These are phyloP conservation scores for Brevipalpus yothersi DNA, from an alignment of 1,140 invertebrate genomes.

Conservation along the genomic window DNA sequence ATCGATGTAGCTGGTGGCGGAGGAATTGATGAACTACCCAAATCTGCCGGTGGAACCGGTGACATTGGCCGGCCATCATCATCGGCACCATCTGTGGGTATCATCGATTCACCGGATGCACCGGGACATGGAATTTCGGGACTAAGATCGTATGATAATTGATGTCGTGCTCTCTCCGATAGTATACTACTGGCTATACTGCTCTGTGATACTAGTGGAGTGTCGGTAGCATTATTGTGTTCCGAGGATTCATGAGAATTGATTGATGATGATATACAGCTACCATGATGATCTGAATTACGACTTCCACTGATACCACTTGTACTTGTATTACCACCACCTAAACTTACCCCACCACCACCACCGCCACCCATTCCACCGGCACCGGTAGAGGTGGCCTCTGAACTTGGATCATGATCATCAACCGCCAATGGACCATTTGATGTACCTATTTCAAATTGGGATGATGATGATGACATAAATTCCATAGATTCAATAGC, in stretches of 20 bases:
- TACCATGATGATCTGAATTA: background rate
- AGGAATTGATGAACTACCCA: background rate
- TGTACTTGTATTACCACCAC: background rate
- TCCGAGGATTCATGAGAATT: background rate
- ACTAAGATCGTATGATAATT: conserved; percentile 4
- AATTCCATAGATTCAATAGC: no score
- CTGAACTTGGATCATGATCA: background rate
- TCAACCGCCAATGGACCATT: no score
- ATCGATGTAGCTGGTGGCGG: background rate
- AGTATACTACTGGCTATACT: background rate
- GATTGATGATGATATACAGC: background rate
- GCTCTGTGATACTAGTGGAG: conserved; percentile 1
- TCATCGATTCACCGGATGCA: background rate
- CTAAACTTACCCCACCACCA: background rate
- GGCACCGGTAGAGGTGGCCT: background rate
- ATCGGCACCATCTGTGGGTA: background rate
- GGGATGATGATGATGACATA: no score
- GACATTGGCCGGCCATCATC: background rate
- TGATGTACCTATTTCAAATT: no score
- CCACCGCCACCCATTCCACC: background rate
- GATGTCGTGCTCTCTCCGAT: conserved; percentile 2
- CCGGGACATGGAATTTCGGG: conserved; percentile 2
- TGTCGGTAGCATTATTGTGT: background rate
- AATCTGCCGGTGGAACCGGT: background rate
- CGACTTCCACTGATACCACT: background rate